phyloP scores from a whole-genome alignment of 2,113 vertebrate genomes.

The Ceuthmochares aereus region DNA sequence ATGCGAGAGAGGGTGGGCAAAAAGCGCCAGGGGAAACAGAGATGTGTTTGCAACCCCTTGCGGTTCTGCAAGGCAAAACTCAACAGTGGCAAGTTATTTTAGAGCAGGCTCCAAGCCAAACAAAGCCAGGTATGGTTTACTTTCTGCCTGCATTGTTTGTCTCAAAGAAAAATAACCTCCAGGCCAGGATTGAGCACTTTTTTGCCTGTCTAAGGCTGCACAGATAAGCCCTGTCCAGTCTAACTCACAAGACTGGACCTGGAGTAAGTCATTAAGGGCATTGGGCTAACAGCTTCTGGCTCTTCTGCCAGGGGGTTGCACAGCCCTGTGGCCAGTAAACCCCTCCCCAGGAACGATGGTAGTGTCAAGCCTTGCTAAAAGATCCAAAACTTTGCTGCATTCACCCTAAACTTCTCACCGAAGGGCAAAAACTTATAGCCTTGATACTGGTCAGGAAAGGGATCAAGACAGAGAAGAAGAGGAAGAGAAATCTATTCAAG shows the following conservation, averaged over 20 bases:
- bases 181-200: neutral
- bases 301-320: neutral
- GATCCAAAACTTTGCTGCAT: neutral
- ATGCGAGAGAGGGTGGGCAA: neutral
- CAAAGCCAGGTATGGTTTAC: neutral
- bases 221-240: neutral
- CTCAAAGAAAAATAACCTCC: neutral
- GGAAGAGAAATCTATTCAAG: neutral
- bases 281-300: neutral
- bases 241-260: neutral
- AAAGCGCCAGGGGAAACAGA: neutral
- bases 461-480: neutral
- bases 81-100: conserved; percentile 12
- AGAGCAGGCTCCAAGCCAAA: conserved; percentile 32
- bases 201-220: neutral
- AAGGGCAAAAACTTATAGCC: neutral
- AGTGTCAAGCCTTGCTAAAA: neutral
- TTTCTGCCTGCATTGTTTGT: conserved; percentile 1
- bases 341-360: fast-evolving
- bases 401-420: neutral
- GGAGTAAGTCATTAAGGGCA: neutral
- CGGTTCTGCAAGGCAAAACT: neutral
- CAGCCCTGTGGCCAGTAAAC: neutral
- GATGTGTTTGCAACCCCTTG: neutral
- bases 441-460: neutral